A percentile compares a stretch with the other conserved stretches of the same genome.
Conservation (phyloP, 2,113 vertebrate genomes). For the Salvator merianae region DNA sequence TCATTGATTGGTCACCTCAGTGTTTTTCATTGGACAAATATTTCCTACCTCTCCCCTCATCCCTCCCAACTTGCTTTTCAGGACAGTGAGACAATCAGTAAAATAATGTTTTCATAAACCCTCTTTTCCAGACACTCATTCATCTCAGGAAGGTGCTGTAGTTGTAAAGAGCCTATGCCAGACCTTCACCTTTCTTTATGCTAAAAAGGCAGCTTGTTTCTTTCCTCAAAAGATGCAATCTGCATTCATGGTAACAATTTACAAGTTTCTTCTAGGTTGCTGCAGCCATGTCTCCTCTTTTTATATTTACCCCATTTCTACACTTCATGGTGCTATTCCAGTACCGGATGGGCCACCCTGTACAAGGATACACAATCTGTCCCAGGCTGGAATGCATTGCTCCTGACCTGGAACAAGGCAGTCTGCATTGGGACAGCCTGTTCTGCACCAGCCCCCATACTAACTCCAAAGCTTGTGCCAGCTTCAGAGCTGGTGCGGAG, state of each 20-base stretch:
- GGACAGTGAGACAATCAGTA: conserved; percentile 53
- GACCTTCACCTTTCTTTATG: conserved; percentile 1
- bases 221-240: not conserved
- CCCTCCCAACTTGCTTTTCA: not conserved
- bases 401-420: too few species aligned
- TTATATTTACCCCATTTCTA: not conserved
- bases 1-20: not conserved
- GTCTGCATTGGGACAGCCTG: too few species aligned
- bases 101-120: conserved; percentile 59
- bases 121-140: conserved; percentile 51
- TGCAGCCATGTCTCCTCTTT: not conserved
- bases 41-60: conserved; percentile 23
- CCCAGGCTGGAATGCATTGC: too few species aligned
- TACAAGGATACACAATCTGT: not conserved
- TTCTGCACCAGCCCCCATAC: too few species aligned
- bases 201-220: conserved; percentile 8
- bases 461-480: too few species aligned
- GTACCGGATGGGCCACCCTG: not conserved
- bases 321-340: too few species aligned
- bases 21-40: conserved; percentile 7
- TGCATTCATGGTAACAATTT: not conserved
- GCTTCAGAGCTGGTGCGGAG: too few species aligned
- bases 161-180: conserved; percentile 7
- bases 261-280: not conserved
- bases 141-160: conserved; percentile 43